Evolutionary conservation across 2,113 vertebrate species (phyloP).

Genomic region (Mixornis gularis): DNA sequence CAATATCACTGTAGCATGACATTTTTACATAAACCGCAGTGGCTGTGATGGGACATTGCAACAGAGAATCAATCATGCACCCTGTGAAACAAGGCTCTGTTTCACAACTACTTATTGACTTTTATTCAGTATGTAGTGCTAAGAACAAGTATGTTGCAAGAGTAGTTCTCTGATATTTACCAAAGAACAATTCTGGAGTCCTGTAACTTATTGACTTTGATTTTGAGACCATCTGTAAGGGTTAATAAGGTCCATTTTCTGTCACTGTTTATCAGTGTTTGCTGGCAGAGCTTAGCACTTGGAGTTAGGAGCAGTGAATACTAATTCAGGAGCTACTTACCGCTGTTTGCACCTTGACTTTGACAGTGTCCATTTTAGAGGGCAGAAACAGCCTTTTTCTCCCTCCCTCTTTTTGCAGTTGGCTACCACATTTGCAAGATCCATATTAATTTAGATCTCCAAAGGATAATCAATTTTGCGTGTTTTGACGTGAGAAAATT

Average conservation of each 20-base stretch:
- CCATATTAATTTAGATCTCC: not conserved
- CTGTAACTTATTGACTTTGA: not conserved
- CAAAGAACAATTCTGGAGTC: not conserved
- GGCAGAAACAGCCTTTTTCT: not conserved
- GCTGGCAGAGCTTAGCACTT: not conserved
- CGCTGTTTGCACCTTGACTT: not conserved
- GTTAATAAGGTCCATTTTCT: not conserved
- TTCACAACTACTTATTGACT: not conserved
- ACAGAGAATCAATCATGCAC: not conserved
- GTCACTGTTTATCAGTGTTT: not conserved
- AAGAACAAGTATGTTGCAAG: not conserved
- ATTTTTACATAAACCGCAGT: not conserved
- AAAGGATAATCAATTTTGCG: not conserved
- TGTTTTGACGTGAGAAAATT: constrained; percentile 33
- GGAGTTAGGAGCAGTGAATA: not conserved
- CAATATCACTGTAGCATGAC: not conserved
- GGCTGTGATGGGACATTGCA: not conserved
- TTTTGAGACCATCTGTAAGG: not conserved
- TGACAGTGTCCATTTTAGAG: not conserved
- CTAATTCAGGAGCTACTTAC: not conserved
- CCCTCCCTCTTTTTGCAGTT: not conserved
- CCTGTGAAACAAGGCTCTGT: not conserved
- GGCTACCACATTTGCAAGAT: not conserved
- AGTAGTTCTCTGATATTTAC: not conserved
- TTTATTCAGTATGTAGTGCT: not conserved